A percentile compares a stretch with the other conserved stretches of the same genome.
phyloP scores from a whole-genome alignment of 92 coral and sea anemone species.

The Phenganax subtilis region DNA sequence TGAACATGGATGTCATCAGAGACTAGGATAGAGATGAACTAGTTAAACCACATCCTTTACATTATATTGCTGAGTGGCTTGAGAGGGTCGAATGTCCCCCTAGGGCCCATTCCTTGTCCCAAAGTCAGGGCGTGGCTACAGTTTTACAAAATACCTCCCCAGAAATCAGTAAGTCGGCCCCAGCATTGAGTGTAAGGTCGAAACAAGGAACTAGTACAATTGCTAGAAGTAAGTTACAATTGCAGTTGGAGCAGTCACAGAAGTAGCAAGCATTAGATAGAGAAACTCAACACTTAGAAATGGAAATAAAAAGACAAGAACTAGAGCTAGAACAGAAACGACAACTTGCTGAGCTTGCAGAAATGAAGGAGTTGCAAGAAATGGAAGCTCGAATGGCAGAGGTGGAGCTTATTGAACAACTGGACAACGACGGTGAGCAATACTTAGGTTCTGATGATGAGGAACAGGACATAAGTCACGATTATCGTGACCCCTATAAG shows the following conservation, averaged over 20 bases:
- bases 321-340: not conserved
- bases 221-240: not conserved
- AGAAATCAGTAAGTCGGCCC: not conserved
- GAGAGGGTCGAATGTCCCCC: not conserved
- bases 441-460: not conserved
- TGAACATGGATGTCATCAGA: too few relatives aligned
- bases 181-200: not conserved
- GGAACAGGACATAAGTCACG: not conserved
- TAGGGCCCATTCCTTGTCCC: not conserved
- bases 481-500: not conserved
- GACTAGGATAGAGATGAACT: too few relatives aligned
- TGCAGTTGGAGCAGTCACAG: not conserved
- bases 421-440: not conserved
- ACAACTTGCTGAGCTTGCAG: not conserved
- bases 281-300: not conserved
- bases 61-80: not conserved
- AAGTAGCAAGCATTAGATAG: not conserved
- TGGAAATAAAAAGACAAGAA: not conserved
- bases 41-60: not conserved
- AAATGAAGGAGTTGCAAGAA: too few relatives aligned
- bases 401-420: not conserved
- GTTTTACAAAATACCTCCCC: not conserved
- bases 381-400: not conserved
- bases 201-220: not conserved
- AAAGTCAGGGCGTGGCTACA: not conserved